Evolutionary conservation across 2,888 invertebrate species (phyloP), one percentile per base, ranked within the genome.

Genomic region (Oxycera nigricornis): DNA sequence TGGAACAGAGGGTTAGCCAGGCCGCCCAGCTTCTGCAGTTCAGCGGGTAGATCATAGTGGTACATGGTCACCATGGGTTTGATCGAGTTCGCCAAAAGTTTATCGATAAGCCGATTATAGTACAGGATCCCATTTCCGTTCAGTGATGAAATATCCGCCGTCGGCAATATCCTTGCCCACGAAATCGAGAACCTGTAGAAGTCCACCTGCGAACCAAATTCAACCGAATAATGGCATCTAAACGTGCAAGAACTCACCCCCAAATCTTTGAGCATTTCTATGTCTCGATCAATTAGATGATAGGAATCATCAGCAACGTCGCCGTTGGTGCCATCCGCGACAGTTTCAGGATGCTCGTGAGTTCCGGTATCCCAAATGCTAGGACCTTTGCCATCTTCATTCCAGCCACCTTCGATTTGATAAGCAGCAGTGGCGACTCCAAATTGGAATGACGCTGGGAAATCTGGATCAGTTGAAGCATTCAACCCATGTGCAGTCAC

Each of bases 91-190:
- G 85, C 86, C 0, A 90, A 76, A 77, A 92, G 86, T 80, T 88
- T 89, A 79, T 91, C 82, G 70, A 92, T 90, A 6, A 91, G 83
- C 76, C 87, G 86, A 77, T 90, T 89, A 82, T 92, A 93, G 81
- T 91, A 91, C 30, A 86, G 82, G 14, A 90, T 83, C 1, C 91
- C 92, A 1, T 85, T 86, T 78, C 87, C 80, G 80, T 90, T 92
- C 11, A 90, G 82, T 17, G 84, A 82, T 65, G 88, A 85, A 0
- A 86, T 76, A 62, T 86, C 87, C 50, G 89, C 89, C 26, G 86
- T 87, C 0, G 91, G 90, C 65, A 91, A 80, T 26, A 92, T 85
- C 28, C 92, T 84, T 0, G 90, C 81, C 92, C 92, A 92, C 0
- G 90, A 87, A 74, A 90, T 86, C 2, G 89, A 89, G 79, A 90